These are phyloP conservation scores for Sebastolobus altivelis DNA, from an alignment of 2,797 vertebrate species.

Conservation along the genomic window DNA sequence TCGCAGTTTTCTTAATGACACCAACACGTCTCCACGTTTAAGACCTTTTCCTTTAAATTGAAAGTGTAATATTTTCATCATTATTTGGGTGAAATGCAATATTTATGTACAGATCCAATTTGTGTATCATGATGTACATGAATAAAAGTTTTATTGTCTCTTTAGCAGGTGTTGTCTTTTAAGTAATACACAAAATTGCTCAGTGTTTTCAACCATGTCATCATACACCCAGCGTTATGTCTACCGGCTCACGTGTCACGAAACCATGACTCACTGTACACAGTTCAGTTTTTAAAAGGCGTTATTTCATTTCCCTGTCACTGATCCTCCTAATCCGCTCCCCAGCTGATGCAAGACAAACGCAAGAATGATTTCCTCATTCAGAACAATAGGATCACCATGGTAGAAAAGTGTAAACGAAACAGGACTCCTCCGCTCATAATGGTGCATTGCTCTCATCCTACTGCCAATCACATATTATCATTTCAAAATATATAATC, in stretches of 20 bases:
- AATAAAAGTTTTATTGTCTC: conserved; percentile 78
- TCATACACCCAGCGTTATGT: background rate
- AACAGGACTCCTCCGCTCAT: background rate
- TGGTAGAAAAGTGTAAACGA: background rate
- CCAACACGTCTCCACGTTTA: conserved; percentile 44
- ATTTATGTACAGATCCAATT: conserved; percentile 86
- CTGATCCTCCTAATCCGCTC: background rate
- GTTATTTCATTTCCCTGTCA: background rate
- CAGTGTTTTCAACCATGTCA: background rate
- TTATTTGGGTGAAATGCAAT: conserved; percentile 79
- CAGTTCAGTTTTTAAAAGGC: background rate
- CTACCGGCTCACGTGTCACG: background rate
- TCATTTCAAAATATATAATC: background rate
- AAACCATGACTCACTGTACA: conserved; percentile 5
- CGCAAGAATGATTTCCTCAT: conserved; percentile 3
- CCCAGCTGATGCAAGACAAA: conserved; percentile 47
- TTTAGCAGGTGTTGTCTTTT: background rate
- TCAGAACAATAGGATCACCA: background rate
- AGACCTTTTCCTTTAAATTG: conserved; percentile 49
- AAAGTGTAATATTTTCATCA: conserved; percentile 69
- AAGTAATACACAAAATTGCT: background rate
- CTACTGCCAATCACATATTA: background rate
- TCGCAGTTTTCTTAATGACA: conserved; percentile 38
- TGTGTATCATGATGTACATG: conserved; percentile 82
- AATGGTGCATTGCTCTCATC: conserved; percentile 1